These are phyloP conservation scores for Drosophila grimshawi DNA, from an alignment of 1,140 invertebrate genomes.

Conservation along the genomic window DNA sequence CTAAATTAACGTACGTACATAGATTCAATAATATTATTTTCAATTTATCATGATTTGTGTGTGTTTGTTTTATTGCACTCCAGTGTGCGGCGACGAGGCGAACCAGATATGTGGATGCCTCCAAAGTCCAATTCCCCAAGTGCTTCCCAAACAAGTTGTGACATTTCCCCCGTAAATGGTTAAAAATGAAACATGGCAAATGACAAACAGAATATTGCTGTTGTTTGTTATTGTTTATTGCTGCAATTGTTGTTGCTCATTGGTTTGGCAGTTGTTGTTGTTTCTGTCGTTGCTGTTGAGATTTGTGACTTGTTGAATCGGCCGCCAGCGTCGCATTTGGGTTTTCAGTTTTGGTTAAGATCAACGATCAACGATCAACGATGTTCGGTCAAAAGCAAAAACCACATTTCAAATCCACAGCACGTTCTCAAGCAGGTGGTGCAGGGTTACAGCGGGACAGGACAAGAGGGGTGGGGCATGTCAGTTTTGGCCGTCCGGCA, in stretches of 20 bases:
- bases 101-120: constrained; percentile 52
- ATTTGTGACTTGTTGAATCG: constrained; percentile 37
- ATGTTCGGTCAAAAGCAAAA: constrained; percentile 53
- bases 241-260: constrained; percentile 31
- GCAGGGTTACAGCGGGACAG: too few relatives aligned
- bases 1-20: constrained; percentile 23
- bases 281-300: constrained; percentile 44
- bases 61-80: constrained; percentile 44
- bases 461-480: neutral
- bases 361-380: constrained; percentile 51
- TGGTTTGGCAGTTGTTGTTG: constrained; percentile 45
- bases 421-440: constrained; percentile 39
- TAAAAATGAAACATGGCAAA: constrained; percentile 64
- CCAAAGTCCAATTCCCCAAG: constrained; percentile 37
- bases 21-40: constrained; percentile 59
- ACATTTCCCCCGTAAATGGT: constrained; percentile 80
- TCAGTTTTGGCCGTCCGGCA: constrained; percentile 19
- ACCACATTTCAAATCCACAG: constrained; percentile 59
- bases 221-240: constrained; percentile 24
- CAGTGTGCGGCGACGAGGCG: constrained; percentile 44
- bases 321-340: constrained; percentile 58
- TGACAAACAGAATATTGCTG: constrained; percentile 32
- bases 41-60: constrained; percentile 68
- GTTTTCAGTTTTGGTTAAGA: constrained; percentile 71
- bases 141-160: constrained; percentile 65